phyloP scores from a whole-genome alignment of 23 tunicate genomes.

The Corella eumyota region DNA sequence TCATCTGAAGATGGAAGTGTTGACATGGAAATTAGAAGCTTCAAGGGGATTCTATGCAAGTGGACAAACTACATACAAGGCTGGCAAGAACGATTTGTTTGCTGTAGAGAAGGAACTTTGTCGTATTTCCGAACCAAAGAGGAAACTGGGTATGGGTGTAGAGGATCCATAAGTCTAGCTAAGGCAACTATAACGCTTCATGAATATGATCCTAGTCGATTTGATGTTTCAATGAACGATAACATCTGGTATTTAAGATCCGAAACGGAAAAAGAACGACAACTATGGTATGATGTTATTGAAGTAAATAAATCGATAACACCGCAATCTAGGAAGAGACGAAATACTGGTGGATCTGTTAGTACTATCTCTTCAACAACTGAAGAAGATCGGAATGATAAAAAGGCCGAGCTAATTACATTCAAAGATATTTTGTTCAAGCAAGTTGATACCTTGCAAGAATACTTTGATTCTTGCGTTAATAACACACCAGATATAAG shows the following conservation, averaged over 20 bases:
- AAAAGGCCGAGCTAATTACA: conserved; percentile 73
- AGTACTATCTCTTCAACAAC: conserved; percentile 60
- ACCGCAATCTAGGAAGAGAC: conserved; percentile 20
- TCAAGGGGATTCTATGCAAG: conserved; percentile 53
- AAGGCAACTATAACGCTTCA: conserved; percentile 46
- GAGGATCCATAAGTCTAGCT: conserved; percentile 70
- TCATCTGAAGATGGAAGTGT: too few species aligned
- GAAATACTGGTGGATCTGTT: conserved; percentile 59
- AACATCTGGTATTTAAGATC: conserved; percentile 82
- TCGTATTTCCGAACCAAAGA: conserved; percentile 51
- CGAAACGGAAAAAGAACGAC: conserved; percentile 50
- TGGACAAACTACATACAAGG: conserved; percentile 98
- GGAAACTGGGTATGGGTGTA: conserved; percentile 86
- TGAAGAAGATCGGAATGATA: conserved; percentile 28
- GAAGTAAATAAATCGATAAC: conserved; percentile 58
- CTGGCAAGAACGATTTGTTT: conserved; percentile 82
- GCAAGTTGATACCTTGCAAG: conserved; percentile 72
- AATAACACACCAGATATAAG: conserved; percentile 12
- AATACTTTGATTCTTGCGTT: conserved; percentile 53
- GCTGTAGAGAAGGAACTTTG: conserved; percentile 63
- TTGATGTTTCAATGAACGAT: conserved; percentile 85
- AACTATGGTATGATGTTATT: conserved; percentile 79
- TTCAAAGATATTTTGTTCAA: conserved; percentile 60
- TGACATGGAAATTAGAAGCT: too few species aligned
- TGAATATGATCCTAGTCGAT: conserved; percentile 69